Percentiles rank a stretch among this genome's conserved stretches.
phyloP scores from a whole-genome alignment of 1,140 invertebrate species.

The Eriocheir sinensis region DNA sequence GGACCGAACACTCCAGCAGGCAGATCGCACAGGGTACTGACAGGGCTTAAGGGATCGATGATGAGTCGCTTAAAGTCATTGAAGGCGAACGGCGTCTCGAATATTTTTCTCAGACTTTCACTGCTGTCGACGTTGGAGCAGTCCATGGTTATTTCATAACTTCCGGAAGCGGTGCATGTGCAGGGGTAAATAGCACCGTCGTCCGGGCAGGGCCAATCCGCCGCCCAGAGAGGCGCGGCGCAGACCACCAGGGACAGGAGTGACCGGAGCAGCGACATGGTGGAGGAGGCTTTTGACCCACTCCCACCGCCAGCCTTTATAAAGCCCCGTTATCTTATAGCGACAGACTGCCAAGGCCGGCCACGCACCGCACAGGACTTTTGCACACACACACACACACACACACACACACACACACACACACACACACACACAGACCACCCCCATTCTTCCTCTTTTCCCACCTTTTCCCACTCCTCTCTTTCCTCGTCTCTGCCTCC shows the following conservation, averaged over 20 bases:
- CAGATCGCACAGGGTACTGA: background rate
- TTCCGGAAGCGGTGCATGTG: background rate
- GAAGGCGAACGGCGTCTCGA: background rate
- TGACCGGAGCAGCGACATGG: background rate
- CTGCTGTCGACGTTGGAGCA: background rate
- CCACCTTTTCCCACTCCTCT: too few species aligned
- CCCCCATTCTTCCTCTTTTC: too few species aligned
- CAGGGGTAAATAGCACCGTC: background rate
- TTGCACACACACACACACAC: background rate
- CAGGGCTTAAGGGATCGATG: background rate
- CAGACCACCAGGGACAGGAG: too few species aligned
- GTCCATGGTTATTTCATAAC: background rate
- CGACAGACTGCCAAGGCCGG: background rate
- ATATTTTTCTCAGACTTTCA: background rate
- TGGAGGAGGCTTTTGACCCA: background rate
- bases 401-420: background rate
- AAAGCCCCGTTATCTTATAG: background rate
- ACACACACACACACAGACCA: conserved; percentile 12
- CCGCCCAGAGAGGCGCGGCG: background rate
- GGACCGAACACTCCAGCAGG: background rate
- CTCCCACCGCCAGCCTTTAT: background rate
- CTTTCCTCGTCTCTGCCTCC: too few species aligned
- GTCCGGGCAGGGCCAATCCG: background rate
- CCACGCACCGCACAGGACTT: background rate
- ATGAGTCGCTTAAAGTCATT: background rate